Evolutionary conservation across 2,888 invertebrate species (phyloP).

Genomic region (Cenopis cana): DNA sequence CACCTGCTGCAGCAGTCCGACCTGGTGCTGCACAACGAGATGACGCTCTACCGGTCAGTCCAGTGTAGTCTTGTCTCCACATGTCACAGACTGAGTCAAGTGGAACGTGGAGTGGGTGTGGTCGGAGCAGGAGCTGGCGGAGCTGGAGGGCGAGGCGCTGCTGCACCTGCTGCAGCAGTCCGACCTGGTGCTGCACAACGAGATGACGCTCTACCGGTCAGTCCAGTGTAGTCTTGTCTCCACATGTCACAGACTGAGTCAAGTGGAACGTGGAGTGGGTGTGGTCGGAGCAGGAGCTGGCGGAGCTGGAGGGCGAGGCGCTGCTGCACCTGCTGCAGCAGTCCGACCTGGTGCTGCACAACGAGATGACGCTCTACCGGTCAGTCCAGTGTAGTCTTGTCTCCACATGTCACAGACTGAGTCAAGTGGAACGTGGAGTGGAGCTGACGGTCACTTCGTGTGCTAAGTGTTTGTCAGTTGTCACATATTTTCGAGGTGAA

Average conservation of each 20-base stretch:
- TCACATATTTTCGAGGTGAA: too few relatives aligned
- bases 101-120: constrained; percentile 87
- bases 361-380: constrained; percentile 90
- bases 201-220: constrained; percentile 87
- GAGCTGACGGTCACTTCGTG: too few relatives aligned
- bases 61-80: constrained; percentile 56
- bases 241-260: too few relatives aligned
- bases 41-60: constrained; percentile 89
- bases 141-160: constrained; percentile 92
- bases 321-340: constrained; percentile 91
- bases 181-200: constrained; percentile 95
- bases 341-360: constrained; percentile 94
- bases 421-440: constrained; percentile 93
- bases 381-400: too few relatives aligned
- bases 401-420: too few relatives aligned
- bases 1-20: constrained; percentile 93
- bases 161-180: constrained; percentile 92
- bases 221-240: too few relatives aligned
- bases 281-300: constrained; percentile 90
- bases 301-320: constrained; percentile 92
- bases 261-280: constrained; percentile 93
- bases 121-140: constrained; percentile 90
- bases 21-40: constrained; percentile 95
- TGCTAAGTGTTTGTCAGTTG: constrained; percentile 67
- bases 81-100: constrained; percentile 91